phyloP scores from a whole-genome alignment of 2,797 vertebrate species.

The Threskiornis aethiopicus region DNA sequence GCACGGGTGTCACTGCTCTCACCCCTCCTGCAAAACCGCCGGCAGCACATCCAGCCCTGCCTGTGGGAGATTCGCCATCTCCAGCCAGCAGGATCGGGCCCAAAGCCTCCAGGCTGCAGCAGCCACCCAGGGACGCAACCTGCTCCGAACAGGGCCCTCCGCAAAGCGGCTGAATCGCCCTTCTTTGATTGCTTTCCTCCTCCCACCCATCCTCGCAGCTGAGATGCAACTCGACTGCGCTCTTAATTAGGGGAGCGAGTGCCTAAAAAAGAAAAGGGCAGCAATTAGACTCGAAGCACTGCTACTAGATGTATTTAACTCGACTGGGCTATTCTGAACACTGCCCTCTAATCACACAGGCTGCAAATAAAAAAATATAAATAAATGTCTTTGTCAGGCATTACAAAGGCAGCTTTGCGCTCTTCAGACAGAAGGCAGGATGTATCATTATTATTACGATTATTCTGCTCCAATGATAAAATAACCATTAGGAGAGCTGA shows the following conservation, averaged over 20 bases:
- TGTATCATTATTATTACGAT: conserved; percentile 19
- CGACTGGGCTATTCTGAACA: neutral
- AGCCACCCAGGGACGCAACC: neutral
- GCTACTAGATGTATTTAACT: conserved; percentile 7
- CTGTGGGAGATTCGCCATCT: neutral
- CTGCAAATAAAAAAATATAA: conserved; percentile 37
- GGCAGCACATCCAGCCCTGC: neutral
- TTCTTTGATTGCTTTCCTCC: neutral
- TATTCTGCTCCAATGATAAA: conserved; percentile 45
- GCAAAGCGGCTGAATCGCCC: accelerated
- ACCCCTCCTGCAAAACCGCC: neutral
- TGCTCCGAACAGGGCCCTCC: neutral
- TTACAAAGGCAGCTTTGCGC: neutral
- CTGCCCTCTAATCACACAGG: conserved; percentile 41
- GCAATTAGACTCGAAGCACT: neutral
- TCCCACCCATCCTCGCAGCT: neutral
- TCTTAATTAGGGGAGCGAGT: conserved; percentile 47
- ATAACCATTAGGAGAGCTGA: conserved; percentile 19
- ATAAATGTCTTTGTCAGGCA: conserved; percentile 36
- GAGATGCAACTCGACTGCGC: neutral
- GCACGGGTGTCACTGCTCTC: accelerated
- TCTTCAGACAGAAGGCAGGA: conserved; percentile 8
- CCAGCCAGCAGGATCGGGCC: neutral
- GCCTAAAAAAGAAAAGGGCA: conserved; percentile 29
- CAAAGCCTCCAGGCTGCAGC: neutral